Conservation (phyloP, 2,113 vertebrate species). For the Heptranchias perlo region DNA sequence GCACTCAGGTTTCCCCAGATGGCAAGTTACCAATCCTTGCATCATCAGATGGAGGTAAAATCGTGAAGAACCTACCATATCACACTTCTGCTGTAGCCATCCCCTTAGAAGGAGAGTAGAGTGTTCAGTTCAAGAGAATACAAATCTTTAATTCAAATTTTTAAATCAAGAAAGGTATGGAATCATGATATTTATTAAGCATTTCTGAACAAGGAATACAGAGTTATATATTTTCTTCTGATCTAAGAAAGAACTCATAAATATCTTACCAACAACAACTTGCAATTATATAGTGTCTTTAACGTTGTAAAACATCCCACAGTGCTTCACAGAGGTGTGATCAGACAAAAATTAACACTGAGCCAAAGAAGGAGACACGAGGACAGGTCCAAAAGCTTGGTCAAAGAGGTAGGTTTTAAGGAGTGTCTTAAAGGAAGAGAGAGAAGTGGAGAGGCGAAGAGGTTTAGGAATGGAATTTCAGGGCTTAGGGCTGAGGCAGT, state of each 20-base stretch:
- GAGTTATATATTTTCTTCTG: background rate
- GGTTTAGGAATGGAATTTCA: no score
- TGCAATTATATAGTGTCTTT: background rate
- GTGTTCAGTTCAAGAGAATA: background rate
- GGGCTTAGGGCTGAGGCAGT: no score
- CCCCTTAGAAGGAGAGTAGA: background rate
- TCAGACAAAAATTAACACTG: background rate
- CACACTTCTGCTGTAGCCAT: background rate
- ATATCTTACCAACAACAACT: background rate
- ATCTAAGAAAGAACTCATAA: background rate
- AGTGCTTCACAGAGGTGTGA: no score
- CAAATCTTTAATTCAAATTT: background rate
- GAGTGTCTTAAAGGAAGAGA: no score
- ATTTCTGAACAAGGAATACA: background rate
- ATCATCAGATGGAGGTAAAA: no score
- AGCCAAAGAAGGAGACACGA: no score
- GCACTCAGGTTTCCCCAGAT: background rate
- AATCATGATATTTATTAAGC: background rate
- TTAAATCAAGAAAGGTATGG: background rate
- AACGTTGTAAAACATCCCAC: background rate
- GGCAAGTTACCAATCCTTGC: background rate
- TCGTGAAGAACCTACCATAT: background rate
- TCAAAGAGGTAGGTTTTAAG: no score
- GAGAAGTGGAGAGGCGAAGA: no score
- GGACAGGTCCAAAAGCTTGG: no score